phyloP scores from a whole-genome alignment of 2,113 vertebrate genomes.

The Suncus etruscus region DNA sequence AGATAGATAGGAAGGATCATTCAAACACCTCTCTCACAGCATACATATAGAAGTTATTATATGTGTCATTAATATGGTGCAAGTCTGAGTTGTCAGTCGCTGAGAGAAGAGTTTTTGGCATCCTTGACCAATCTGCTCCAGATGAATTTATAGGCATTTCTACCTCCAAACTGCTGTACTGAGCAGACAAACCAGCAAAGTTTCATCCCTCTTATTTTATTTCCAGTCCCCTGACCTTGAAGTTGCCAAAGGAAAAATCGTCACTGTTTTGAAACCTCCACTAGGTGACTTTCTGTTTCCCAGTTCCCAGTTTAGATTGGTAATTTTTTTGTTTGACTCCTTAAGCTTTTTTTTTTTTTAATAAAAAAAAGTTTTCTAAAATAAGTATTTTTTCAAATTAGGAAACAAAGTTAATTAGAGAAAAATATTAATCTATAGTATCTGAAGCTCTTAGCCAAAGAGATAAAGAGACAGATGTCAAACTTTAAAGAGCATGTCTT shows the following conservation, averaged over 20 bases:
- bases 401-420: background rate
- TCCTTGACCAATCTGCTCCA: background rate
- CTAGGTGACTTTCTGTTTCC: background rate
- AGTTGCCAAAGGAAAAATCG: background rate
- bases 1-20: background rate
- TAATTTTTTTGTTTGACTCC: background rate
- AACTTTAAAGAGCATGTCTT: background rate
- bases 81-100: background rate
- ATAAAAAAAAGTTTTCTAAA: background rate
- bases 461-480: background rate
- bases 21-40: background rate
- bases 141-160: background rate
- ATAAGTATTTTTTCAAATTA: background rate
- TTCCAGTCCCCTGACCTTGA: background rate
- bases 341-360: background rate
- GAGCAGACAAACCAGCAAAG: background rate
- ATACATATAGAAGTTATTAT: background rate
- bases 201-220: too few species aligned
- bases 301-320: background rate
- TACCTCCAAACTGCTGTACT: background rate
- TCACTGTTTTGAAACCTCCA: background rate
- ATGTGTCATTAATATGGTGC: background rate
- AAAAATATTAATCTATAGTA: background rate
- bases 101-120: background rate
- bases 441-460: background rate